phyloP scores from a whole-genome alignment of 2,797 vertebrate genomes.

The Pangasius larnaudii region DNA sequence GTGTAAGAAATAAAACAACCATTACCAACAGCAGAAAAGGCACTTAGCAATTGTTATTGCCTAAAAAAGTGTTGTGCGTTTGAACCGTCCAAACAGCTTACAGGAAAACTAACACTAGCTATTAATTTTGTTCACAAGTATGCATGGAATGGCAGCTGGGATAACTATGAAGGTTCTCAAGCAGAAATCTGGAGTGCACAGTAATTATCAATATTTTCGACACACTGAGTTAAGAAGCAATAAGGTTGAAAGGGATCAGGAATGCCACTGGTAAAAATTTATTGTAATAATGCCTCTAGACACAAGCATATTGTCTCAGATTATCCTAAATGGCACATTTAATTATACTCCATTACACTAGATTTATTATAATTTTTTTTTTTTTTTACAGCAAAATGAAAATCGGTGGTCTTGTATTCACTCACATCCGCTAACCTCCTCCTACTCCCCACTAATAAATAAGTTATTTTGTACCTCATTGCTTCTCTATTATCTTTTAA shows the following conservation, averaged over 20 bases:
- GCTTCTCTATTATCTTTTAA: conserved; percentile 40
- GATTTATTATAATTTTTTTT: neutral
- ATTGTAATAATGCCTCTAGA: conserved; percentile 29
- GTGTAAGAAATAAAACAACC: neutral
- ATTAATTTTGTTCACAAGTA: conserved; percentile 58
- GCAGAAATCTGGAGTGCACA: conserved; percentile 43
- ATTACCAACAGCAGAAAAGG: neutral
- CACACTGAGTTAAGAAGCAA: conserved; percentile 42
- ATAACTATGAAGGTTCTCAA: conserved; percentile 42
- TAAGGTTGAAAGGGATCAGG: conserved; percentile 29
- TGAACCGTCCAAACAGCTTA: neutral
- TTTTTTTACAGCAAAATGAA: conserved; percentile 1
- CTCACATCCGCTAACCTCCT: conserved; percentile 19
- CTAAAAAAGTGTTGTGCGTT: neutral
- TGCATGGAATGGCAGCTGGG: conserved; percentile 55
- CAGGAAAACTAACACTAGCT: conserved; percentile 36
- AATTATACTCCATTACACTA: conserved; percentile 18
- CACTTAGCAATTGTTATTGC: neutral
- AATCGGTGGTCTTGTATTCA: neutral
- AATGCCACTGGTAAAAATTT: conserved; percentile 44
- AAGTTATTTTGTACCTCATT: conserved; percentile 47
- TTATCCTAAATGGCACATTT: conserved; percentile 23
- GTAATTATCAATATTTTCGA: conserved; percentile 51
- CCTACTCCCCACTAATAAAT: conserved; percentile 19
- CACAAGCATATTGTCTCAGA: conserved; percentile 36